Base-by-base conservation (phyloP, 2,113 vertebrate species). In the Laticauda laticaudata region DNA sequence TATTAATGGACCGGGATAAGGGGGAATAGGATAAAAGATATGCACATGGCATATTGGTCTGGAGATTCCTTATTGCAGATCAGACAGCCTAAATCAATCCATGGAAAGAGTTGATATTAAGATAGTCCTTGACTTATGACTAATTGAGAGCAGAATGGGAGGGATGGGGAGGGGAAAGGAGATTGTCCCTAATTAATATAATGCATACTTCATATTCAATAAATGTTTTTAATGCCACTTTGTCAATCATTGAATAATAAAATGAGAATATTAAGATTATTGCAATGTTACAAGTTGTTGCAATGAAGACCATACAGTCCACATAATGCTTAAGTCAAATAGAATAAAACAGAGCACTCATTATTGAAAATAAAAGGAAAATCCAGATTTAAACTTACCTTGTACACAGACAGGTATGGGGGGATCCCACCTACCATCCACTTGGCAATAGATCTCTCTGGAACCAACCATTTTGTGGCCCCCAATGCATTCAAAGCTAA, bases 391-490 rank as follows among this genome's bases (percentile, higher is more conserved):
- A 91, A 51, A 92, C 93, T 96, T 96, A 95, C 96, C 97, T 93
- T 90, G 93, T 92, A 93, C 94, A 93, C 97, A 97, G 24, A 87
- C 89, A 24, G 96, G 97, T 56, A 96, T 0, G 55, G 75, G 86
- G 48, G 96, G 97, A 11, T 96, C 86, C 97, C 97, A 97, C 4
- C 90, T 93, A 48, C 96, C 95, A 90, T 93, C 87, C 1, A 53
- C 90, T 59, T 96, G 95, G 45, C 96, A 97, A 54, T 12, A 87
- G 75, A 96, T 95, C 69, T 87, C 29, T 6, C 87, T 29, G 59
- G 92, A 96, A 64, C 97, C 97, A 0, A 92, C 94, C 94, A 97
- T 94, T 43, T 94, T 64, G 92, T 96, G 95, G 64, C 96, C 96
- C 0, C 75, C 34, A 64, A 89, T 59, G 88, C 97, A 97, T 29